Evolutionary conservation across 2,113 vertebrate genomes (phyloP), one percentile per base, ranked within the genome.

Genomic region (Urocitellus parryii): DNA sequence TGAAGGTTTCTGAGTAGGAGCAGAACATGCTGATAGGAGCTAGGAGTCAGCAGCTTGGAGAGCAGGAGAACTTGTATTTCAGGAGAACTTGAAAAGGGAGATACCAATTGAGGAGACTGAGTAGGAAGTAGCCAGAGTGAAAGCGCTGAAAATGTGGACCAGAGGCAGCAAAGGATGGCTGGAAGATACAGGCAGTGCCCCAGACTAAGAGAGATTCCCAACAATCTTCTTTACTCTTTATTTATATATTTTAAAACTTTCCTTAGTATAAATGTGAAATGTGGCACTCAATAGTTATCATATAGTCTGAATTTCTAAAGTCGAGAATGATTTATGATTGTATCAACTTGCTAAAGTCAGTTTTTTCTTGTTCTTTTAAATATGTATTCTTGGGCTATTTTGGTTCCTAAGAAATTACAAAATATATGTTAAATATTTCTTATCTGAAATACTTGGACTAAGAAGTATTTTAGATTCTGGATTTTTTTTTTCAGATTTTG

Each of bases 361-460:
- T 91, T 88, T 25, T 3, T 86, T 17, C 37, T 83, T 82, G 11
- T 76, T 94, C 32, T 42, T 92, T 90, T 86, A 95, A 20, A 94
- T 18, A 34, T 37, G 25, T 11, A 24, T 72, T 27, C 5, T 77
- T 83, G 72, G 18, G 32, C 7, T 88, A 48, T 88, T n/a, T n/a
- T 77, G 61, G 20, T 61, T 29, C 39, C 72, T 34, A 6, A 76
- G 42, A 91, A 88, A 74, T 82, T 74, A 29, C 73, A 34, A 90
- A 81, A 4, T 27, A n/a, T 87, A 56, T 4, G 2, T 56, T 53
- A 34, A 34, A 18, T 61, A 58, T 74, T 37, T 10, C 11, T 88
- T 42, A 58, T 58, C 27, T 34, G 53, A 61, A 88, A 61, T 88
- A 51, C 27, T 32, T 61, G 25, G 25, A 9, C 13, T 25, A 14